Percentiles rank a stretch among this genome's conserved stretches.
These are phyloP conservation scores for Halesus radiatus DNA, from an alignment of 1,140 invertebrate species.

Conservation along the genomic window DNA sequence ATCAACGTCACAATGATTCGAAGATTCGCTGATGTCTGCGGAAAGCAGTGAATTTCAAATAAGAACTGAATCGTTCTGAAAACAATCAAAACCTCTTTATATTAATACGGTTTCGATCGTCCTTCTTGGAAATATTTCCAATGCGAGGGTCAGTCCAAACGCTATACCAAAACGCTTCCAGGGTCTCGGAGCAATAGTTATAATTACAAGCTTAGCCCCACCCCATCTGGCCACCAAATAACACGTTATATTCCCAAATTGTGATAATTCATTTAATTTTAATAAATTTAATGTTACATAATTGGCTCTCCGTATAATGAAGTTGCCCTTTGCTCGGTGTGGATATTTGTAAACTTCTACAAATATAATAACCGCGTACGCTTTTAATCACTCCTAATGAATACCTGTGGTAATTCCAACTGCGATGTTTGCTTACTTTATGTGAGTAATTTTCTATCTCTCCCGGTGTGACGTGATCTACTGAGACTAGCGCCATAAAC, in stretches of 20 bases:
- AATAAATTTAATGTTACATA: slow-evolving; percentile 20
- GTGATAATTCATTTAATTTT: slow-evolving; percentile 24
- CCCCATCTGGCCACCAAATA: slow-evolving; percentile 20
- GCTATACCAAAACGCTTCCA: neutral
- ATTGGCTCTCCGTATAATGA: slow-evolving; percentile 7
- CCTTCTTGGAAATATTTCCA: slow-evolving; percentile 6
- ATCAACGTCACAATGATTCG: too few species aligned
- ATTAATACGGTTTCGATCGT: neutral
- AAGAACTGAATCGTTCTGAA: neutral
- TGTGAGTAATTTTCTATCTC: slow-evolving; percentile 2
- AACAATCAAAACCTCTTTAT: slow-evolving; percentile 12
- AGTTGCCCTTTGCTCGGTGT: slow-evolving; percentile 6
- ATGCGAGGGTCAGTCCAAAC: neutral
- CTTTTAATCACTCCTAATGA: slow-evolving; percentile 19
- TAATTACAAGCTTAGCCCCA: neutral
- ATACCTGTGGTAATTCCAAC: slow-evolving; percentile 18
- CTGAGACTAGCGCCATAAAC: neutral
- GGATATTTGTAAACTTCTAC: slow-evolving; percentile 17
- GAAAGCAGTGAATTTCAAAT: neutral
- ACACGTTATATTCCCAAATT: slow-evolving; percentile 26
- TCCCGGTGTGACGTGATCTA: neutral
- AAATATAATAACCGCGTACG: slow-evolving; percentile 3
- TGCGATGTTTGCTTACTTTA: slow-evolving; percentile 22
- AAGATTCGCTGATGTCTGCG: too few species aligned
- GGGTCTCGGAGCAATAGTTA: slow-evolving; percentile 2